Conservation (phyloP, 92 coral and sea anemone genomes). For the Blastomussa wellsi region DNA sequence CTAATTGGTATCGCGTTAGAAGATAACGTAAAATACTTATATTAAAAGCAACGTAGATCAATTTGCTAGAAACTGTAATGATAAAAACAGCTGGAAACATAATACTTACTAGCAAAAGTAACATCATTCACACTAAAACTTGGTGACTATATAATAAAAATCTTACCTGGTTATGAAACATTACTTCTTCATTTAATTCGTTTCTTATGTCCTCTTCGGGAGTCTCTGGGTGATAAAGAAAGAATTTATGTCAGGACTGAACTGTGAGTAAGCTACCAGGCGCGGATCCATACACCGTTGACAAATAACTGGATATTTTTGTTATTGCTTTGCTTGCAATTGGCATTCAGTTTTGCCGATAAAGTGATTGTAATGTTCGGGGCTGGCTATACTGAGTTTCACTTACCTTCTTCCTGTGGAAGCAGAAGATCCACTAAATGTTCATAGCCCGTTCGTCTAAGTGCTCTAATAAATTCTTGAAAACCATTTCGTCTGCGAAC, state of each 20-base stretch:
- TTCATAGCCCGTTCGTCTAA: conserved; percentile 8
- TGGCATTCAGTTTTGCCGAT: too few relatives aligned
- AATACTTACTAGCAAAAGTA: background rate
- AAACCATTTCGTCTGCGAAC: conserved; percentile 52
- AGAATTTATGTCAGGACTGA: too few relatives aligned
- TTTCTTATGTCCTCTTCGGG: background rate
- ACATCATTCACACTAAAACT: background rate
- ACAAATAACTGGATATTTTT: too few relatives aligned
- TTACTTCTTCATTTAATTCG: background rate
- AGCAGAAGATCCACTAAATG: conserved; percentile 63
- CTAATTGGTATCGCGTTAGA: too few relatives aligned
- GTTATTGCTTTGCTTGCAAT: too few relatives aligned
- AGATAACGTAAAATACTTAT: too few relatives aligned
- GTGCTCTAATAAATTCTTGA: conserved; percentile 34
- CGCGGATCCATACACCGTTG: too few relatives aligned
- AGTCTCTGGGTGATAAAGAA: background rate
- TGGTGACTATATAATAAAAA: background rate
- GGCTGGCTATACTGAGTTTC: background rate
- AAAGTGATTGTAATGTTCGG: too few relatives aligned
- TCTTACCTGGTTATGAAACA: background rate
- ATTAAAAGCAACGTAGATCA: background rate
- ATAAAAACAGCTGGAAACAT: background rate
- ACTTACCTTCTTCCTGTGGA: conserved; percentile 50
- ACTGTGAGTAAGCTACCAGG: too few relatives aligned
- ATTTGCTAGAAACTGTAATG: background rate